These are phyloP conservation scores for Bothrops jararaca DNA, from an alignment of 2,113 vertebrate genomes.

Conservation along the genomic window DNA sequence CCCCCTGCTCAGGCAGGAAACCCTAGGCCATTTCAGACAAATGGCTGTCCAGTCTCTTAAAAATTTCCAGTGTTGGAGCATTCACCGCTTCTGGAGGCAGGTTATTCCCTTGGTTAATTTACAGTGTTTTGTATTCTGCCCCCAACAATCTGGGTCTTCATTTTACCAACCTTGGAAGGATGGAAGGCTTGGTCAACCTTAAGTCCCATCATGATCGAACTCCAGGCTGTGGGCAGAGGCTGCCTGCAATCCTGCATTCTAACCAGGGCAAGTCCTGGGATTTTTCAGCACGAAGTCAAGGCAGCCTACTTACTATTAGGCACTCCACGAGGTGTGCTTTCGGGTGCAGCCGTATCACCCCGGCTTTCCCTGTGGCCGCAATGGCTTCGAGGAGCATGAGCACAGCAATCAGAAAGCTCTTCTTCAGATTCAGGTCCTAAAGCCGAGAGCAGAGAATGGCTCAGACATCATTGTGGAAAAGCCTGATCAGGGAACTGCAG, in stretches of 20 bases:
- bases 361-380: conserved; percentile 9
- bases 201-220: background rate
- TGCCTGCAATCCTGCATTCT: background rate
- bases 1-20: no score
- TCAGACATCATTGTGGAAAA: background rate
- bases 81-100: no score
- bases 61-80: no score
- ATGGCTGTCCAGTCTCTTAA: no score
- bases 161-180: no score
- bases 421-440: conserved; percentile 16
- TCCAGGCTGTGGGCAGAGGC: background rate
- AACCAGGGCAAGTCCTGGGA: background rate
- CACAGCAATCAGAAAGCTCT: conserved; percentile 19
- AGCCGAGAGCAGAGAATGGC: background rate
- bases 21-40: no score
- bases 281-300: background rate
- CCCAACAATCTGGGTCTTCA: no score
- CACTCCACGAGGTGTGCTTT: conserved; percentile 1
- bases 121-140: no score
- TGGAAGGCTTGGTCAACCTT: background rate
- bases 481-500: background rate
- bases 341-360: background rate
- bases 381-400: conserved; percentile 24
- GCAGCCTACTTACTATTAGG: conserved; percentile 1
- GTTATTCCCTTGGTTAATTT: no score